Conservation (phyloP, 2,797 vertebrate genomes). For the Phoxinus dragarum region DNA sequence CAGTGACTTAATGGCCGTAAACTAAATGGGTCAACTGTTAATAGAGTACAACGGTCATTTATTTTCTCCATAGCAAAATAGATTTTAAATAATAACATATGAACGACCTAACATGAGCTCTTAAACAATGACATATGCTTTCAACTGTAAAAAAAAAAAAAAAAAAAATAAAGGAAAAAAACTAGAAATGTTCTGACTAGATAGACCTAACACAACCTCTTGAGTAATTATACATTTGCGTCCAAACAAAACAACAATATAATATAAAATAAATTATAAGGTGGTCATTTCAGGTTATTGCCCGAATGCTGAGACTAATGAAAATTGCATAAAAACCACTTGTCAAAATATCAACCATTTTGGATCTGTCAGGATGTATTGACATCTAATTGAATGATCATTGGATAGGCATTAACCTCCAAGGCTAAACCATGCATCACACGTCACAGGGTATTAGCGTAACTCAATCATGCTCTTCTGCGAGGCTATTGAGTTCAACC, state of each 20-base stretch:
- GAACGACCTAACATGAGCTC: neutral
- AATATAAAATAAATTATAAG: neutral
- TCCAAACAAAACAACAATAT: neutral
- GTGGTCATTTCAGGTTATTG: neutral
- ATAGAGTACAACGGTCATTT: neutral
- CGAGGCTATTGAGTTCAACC: conserved; percentile 22
- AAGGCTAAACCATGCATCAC: conserved; percentile 31
- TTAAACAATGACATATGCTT: neutral
- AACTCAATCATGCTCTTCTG: conserved; percentile 35
- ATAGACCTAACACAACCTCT: neutral
- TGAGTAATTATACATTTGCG: neutral
- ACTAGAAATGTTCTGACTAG: neutral
- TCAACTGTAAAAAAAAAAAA: neutral
- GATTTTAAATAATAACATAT: neutral
- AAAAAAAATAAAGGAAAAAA: neutral
- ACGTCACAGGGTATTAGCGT: conserved; percentile 1
- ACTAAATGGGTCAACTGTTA: neutral
- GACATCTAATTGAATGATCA: conserved; percentile 40
- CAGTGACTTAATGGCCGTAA: neutral
- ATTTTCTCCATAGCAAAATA: neutral
- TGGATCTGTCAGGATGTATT: neutral
- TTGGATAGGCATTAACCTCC: conserved; percentile 32
- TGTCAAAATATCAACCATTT: conserved; percentile 8
- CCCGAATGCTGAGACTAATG: neutral
- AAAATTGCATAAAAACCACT: neutral